A percentile compares a stretch with the other conserved stretches of the same genome.
Conservation (phyloP, 2,113 vertebrate genomes). For the Murina feae region DNA sequence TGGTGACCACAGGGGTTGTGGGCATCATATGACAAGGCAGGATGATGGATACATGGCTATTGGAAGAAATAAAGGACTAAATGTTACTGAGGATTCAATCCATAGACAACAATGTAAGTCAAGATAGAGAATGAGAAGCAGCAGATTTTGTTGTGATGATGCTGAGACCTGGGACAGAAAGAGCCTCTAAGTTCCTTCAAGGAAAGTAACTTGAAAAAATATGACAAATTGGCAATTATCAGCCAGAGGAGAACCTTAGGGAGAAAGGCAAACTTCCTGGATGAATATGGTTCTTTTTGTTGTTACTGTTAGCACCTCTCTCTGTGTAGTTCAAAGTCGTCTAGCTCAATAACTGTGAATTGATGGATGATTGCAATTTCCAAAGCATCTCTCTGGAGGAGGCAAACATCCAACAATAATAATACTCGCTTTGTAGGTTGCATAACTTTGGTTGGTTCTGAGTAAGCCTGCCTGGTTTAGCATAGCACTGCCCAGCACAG, state of each 20-base stretch:
- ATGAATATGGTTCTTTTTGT: neutral
- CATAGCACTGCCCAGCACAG: neutral
- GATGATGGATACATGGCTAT: accelerated
- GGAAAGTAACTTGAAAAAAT: neutral
- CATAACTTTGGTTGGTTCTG: neutral
- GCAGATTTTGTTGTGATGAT: neutral
- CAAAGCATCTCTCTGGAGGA: neutral
- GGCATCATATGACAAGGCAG: neutral
- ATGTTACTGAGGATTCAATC: neutral
- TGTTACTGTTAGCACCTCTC: neutral
- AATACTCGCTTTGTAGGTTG: neutral
- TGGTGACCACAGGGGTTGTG: accelerated
- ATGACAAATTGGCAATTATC: neutral
- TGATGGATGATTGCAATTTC: constrained; percentile 36
- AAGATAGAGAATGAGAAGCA: neutral
- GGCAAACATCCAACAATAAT: neutral
- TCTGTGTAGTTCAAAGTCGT: neutral
- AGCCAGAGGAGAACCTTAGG: neutral
- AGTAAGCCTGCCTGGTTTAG: neutral
- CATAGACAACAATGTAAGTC: neutral
- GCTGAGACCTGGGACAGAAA: neutral
- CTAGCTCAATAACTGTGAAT: neutral
- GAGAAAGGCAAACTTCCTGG: neutral
- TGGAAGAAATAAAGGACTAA: neutral
- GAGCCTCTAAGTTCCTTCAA: neutral